A percentile compares a stretch with the other conserved stretches of the same genome.
These are phyloP conservation scores for Struthio camelus DNA, from an alignment of 2,113 vertebrate genomes.

Conservation along the genomic window DNA sequence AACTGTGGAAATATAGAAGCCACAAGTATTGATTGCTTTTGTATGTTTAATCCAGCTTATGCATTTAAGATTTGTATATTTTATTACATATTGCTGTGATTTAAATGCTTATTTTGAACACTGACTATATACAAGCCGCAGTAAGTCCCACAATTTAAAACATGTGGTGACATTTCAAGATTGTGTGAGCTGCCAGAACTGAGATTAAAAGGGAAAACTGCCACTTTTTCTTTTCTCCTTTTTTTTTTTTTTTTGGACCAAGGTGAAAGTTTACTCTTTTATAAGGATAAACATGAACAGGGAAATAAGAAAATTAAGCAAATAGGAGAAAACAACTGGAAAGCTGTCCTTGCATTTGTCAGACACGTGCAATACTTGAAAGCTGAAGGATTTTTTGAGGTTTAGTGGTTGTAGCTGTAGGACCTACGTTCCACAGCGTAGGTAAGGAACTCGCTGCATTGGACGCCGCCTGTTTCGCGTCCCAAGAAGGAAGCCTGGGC, in stretches of 20 bases:
- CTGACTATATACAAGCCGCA: constrained; percentile 43
- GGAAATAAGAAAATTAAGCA: neutral
- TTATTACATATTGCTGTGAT: constrained; percentile 40
- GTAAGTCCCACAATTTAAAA: constrained; percentile 37
- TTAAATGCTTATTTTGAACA: constrained; percentile 53
- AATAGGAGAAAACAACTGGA: neutral
- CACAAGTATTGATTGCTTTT: constrained; percentile 41
- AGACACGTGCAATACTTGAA: neutral
- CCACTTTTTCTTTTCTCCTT: neutral
- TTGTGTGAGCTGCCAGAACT: neutral
- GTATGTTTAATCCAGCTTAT: neutral
- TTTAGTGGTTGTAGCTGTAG: neutral
- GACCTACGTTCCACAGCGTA: neutral
- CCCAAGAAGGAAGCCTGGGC: fast-evolving
- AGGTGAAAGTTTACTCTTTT: neutral
- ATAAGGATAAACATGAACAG: neutral
- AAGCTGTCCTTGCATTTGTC: neutral
- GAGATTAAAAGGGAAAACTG: constrained; percentile 10
- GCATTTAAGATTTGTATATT: neutral
- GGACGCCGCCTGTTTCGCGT: neutral
- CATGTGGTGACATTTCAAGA: constrained; percentile 54
- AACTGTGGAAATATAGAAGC: constrained; percentile 35
- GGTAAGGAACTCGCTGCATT: fast-evolving
- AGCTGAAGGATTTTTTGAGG: neutral
- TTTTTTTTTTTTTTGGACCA: too few species aligned